Base-by-base conservation (phyloP, 2,113 vertebrate genomes). In the Proteles cristata region DNA sequence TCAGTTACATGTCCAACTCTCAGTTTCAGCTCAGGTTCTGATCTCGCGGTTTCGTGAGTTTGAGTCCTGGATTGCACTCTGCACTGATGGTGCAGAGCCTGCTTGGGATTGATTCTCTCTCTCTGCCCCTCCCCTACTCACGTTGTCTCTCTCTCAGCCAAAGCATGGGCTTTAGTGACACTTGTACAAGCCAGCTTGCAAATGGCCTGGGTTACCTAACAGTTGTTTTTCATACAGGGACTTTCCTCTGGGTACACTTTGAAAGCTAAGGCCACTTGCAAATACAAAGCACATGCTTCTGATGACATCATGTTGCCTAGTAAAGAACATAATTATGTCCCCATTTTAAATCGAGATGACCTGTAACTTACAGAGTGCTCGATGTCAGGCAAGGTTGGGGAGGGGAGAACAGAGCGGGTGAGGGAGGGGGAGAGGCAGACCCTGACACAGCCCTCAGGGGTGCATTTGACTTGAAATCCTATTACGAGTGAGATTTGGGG, bases 201-300 rank as follows among this genome's bases (percentile, higher is more conserved):
- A 50, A 87, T 1, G 63, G 25, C 14, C 8, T 1, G 14, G 63
- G 23, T 12, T 23, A 21, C 14, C 17, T 6, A 68, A n/a, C 6
- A 4, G 11, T 66, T 4, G 12, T 35, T 68, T 43, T 48, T 1
- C 87, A 85, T 4, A 25, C 1, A 8, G 10, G 2, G 26, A 21
- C 4, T 61, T 85, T 79, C 35, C 63, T 65, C 26, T 2, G 79
- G 93, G 58, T 17, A 39, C 23, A 15, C 4, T 35, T 8, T 66
- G 68, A 90, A 95, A 58, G n/a, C 73, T 53, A 53, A 88, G 45
- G 53, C 35, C 61, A 15, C 85, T 81, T 66, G 50, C 21, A 90
- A 48, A 90, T 19, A 71, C 2, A 25, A 93, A 92, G 35, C 31
- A 53, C 12, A 1, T 7, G 25, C 55, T 74, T 71, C 69, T 68